phyloP scores from a whole-genome alignment of 2,797 vertebrate species.

The Sebastes steindachneri region DNA sequence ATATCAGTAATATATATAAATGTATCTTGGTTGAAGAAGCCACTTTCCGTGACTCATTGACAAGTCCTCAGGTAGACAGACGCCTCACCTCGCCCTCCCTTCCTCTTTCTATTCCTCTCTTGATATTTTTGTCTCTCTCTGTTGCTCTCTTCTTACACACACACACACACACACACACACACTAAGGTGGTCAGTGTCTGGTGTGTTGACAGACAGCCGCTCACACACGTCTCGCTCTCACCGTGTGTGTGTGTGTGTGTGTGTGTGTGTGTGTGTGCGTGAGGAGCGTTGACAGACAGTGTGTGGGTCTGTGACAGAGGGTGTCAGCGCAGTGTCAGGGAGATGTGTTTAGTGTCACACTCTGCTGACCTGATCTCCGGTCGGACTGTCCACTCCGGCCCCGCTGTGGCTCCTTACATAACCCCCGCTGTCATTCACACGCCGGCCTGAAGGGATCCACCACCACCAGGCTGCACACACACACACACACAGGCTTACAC shows the following conservation, averaged over 20 bases:
- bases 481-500: neutral
- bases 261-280: slow-evolving; percentile 53
- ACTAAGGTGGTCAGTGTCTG: slow-evolving; percentile 67
- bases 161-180: slow-evolving; percentile 13
- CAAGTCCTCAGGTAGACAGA: slow-evolving; percentile 54
- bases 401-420: slow-evolving; percentile 88
- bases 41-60: slow-evolving; percentile 39
- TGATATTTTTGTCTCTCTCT: slow-evolving; percentile 67
- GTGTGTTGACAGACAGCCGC: slow-evolving; percentile 74
- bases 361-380: slow-evolving; percentile 89
- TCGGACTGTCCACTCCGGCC: slow-evolving; percentile 86
- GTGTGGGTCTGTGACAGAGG: slow-evolving; percentile 85
- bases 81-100: slow-evolving; percentile 23
- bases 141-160: slow-evolving; percentile 39
- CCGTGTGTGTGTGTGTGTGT: slow-evolving; percentile 25
- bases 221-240: slow-evolving; percentile 58
- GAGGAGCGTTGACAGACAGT: slow-evolving; percentile 77
- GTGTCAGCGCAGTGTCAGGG: slow-evolving; percentile 86
- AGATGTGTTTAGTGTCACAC: slow-evolving; percentile 90
- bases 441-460: slow-evolving; percentile 76
- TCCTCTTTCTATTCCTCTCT: slow-evolving; percentile 38
- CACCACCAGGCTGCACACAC: slow-evolving; percentile 27
- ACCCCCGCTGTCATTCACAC: slow-evolving; percentile 87
- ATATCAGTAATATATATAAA: slow-evolving; percentile 1
- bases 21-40: neutral